Evolutionary conservation across 2,113 vertebrate species (phyloP).

Genomic region (Rafetus swinhoei): DNA sequence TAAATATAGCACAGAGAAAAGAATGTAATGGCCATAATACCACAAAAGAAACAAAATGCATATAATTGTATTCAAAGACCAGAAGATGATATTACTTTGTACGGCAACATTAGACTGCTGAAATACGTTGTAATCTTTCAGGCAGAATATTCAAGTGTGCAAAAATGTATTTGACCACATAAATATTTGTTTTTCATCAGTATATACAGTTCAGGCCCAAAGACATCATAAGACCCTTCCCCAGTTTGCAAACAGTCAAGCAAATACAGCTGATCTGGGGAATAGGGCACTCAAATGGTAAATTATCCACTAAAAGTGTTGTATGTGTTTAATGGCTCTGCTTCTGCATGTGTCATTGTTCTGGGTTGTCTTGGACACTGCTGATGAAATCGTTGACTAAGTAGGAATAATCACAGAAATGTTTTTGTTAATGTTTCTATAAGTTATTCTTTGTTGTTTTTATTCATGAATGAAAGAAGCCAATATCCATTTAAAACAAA

Average conservation of each 20-base stretch:
- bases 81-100: neutral
- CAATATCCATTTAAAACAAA: constrained; percentile 32
- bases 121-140: neutral
- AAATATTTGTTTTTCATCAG: neutral
- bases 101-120: neutral
- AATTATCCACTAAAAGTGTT: neutral
- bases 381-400: neutral
- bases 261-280: neutral
- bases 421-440: neutral
- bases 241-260: neutral
- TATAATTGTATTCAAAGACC: neutral
- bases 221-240: neutral
- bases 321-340: accelerated
- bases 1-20: neutral
- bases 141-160: neutral
- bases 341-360: neutral
- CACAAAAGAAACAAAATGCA: neutral
- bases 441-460: neutral
- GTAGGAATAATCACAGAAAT: neutral
- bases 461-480: constrained; percentile 45
- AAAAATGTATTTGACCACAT: neutral
- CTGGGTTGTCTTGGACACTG: accelerated
- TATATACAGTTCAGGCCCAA: neutral
- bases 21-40: neutral
- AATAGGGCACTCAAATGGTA: accelerated